These are phyloP conservation scores for Etia nguti DNA, from an alignment of 2,113 vertebrate species.

Conservation along the genomic window DNA sequence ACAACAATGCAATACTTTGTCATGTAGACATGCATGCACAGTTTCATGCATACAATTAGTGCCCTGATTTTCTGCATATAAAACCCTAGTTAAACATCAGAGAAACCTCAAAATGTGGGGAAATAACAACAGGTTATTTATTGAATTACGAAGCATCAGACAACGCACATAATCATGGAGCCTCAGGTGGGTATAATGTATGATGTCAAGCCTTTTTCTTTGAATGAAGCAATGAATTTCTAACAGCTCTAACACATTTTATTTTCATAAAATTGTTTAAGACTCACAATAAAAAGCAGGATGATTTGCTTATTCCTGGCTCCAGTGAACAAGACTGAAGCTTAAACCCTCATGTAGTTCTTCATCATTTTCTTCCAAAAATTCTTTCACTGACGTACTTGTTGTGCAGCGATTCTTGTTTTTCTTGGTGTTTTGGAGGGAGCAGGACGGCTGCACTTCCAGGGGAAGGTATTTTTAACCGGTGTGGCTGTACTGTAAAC, in stretches of 20 bases:
- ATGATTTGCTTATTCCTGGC: background rate
- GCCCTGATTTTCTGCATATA: background rate
- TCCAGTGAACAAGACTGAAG: background rate
- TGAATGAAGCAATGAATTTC: background rate
- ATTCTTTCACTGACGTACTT: background rate
- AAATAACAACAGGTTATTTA: background rate
- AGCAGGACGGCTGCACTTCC: slow-evolving; percentile 29
- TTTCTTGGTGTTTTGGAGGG: slow-evolving; percentile 11
- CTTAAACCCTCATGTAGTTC: fast-evolving
- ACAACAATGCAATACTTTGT: background rate
- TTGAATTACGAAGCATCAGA: background rate
- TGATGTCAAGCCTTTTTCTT: background rate
- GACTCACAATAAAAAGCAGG: background rate
- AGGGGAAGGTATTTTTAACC: slow-evolving; percentile 53
- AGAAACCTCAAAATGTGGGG: slow-evolving; percentile 1
- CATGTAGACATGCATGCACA: background rate
- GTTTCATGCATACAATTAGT: background rate
- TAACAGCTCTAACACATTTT: background rate
- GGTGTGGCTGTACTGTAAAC: slow-evolving; percentile 55
- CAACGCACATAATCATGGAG: background rate
- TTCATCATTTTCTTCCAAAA: background rate
- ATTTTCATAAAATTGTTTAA: background rate
- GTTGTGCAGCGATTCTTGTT: background rate
- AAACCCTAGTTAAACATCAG: background rate
- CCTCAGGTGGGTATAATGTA: background rate